A percentile compares a stretch with the other conserved stretches of the same genome.
phyloP scores from a whole-genome alignment of 2,113 vertebrate genomes.

The Seriola rivoliana region DNA sequence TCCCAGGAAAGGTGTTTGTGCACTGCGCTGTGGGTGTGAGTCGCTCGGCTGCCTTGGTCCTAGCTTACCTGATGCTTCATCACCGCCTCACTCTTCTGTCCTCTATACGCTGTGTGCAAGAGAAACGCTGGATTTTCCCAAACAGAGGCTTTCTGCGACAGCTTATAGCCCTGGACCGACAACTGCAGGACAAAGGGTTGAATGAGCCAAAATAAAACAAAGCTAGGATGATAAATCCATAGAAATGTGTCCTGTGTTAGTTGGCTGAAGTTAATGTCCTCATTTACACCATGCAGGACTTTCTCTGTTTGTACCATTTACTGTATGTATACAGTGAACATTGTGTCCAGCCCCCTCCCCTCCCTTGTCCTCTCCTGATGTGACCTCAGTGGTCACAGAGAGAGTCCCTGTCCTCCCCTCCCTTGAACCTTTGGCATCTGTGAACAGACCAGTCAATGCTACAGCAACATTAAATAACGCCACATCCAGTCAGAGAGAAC shows the following conservation, averaged over 20 bases:
- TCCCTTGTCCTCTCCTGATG: constrained; percentile 11
- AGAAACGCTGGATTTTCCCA: constrained; percentile 85
- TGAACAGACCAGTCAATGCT: constrained; percentile 59
- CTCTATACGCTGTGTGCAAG: constrained; percentile 78
- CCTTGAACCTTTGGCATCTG: constrained; percentile 19
- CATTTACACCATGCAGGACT: constrained; percentile 16
- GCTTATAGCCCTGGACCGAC: constrained; percentile 66
- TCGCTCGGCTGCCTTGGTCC: constrained; percentile 85
- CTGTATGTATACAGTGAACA: constrained; percentile 25
- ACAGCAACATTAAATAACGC: constrained; percentile 62
- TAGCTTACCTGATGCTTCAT: constrained; percentile 87
- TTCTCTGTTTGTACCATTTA: constrained; percentile 24
- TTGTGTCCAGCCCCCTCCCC: constrained; percentile 14
- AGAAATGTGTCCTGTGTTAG: not conserved
- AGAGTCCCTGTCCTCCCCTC: not conserved
- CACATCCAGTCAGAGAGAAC: constrained; percentile 41
- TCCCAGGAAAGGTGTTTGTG: constrained; percentile 88
- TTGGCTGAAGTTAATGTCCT: not conserved
- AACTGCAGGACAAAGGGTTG: constrained; percentile 36
- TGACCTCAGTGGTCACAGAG: constrained; percentile 41
- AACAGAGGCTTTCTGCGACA: constrained; percentile 90
- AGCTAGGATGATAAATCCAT: not conserved
- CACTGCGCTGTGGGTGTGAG: constrained; percentile 90
- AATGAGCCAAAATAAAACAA: constrained; percentile 29
- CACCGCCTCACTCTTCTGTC: constrained; percentile 80